phyloP scores from a whole-genome alignment of 1,140 invertebrate species.

The Manduca sexta region DNA sequence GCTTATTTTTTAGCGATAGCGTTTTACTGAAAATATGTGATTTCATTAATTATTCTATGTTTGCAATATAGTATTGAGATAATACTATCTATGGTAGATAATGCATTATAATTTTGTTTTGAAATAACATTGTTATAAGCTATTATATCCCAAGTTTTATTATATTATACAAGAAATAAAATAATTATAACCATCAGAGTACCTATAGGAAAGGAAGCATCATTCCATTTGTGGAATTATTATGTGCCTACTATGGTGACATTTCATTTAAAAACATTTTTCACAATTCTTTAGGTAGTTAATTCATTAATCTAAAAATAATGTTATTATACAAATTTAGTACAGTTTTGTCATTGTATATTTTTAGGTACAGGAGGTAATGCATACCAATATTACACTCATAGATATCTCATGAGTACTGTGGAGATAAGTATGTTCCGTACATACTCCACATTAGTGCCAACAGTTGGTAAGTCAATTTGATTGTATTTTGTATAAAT shows the following conservation, averaged over 20 bases:
- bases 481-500: background rate
- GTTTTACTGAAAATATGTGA: background rate
- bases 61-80: background rate
- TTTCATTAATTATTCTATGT: background rate
- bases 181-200: no score
- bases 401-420: constrained; percentile 50
- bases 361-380: background rate
- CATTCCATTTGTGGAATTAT: no score
- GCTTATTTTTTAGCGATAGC: background rate
- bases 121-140: background rate
- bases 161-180: background rate
- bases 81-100: background rate
- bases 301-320: background rate
- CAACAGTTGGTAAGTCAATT: constrained; percentile 48
- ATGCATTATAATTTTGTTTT: background rate
- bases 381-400: background rate
- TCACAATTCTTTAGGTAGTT: background rate
- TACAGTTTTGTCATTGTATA: background rate
- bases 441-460: constrained; percentile 54
- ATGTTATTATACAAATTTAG: background rate
- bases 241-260: background rate
- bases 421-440: constrained; percentile 59
- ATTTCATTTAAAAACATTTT: background rate
- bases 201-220: no score
- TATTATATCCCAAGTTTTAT: background rate